A percentile compares a stretch with the other conserved stretches of the same genome.
Evolutionary conservation across 2,797 vertebrate species (phyloP).

Genomic region (Tolypeutes matacus): DNA sequence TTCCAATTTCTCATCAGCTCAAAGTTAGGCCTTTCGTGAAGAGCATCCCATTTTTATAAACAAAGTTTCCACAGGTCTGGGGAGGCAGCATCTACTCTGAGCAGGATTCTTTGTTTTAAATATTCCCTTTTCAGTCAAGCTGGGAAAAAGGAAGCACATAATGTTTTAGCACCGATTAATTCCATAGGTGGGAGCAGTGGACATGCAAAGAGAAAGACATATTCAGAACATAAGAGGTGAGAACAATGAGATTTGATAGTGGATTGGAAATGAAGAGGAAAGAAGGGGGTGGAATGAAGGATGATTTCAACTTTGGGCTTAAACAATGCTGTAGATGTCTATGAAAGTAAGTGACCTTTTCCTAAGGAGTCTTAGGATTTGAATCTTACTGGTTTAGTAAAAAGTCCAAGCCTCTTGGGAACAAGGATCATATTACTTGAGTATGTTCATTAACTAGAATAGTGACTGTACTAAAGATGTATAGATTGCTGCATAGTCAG

Average conservation of each 20-base stretch:
- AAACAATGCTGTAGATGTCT: background rate
- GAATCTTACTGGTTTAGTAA: background rate
- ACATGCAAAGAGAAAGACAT: background rate
- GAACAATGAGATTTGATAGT: background rate
- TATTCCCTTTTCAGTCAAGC: background rate
- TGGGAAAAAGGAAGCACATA: background rate
- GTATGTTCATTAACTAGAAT: background rate
- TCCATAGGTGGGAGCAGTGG: background rate
- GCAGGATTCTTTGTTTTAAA: conserved; percentile 2
- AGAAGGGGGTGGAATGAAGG: background rate
- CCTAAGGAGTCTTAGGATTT: background rate
- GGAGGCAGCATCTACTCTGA: background rate
- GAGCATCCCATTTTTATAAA: background rate
- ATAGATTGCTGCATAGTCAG: background rate
- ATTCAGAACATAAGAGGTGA: background rate
- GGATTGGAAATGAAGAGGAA: background rate
- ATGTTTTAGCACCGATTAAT: background rate
- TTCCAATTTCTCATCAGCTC: conserved; percentile 60
- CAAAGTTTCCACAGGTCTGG: background rate
- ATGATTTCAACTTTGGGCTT: background rate
- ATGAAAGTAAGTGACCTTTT: background rate
- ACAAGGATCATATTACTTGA: background rate
- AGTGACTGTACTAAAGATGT: background rate
- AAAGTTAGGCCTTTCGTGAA: conserved; percentile 23
- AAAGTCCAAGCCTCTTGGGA: background rate